phyloP scores from a whole-genome alignment of 37 sponge, comb jelly and placozoan species.

The Axinella damicornis region DNA sequence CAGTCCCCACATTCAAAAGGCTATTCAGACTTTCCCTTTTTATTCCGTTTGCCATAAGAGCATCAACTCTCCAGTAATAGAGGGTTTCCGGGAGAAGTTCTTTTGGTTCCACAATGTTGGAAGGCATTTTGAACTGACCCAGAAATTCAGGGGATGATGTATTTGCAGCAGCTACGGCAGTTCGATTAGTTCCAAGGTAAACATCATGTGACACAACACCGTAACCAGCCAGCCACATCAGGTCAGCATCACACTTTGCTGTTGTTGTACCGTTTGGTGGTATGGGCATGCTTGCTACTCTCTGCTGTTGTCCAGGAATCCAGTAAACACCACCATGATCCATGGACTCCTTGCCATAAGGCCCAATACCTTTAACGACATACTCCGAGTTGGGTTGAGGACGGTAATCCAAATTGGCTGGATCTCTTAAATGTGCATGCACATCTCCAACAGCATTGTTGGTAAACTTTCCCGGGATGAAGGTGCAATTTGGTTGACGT shows the following conservation, averaged over 20 bases:
- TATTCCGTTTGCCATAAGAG: too few species aligned
- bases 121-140: neutral
- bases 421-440: slow-evolving; percentile 17
- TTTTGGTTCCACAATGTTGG: slow-evolving; percentile 17
- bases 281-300: slow-evolving; percentile 6
- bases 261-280: slow-evolving; percentile 37
- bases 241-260: slow-evolving; percentile 32
- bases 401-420: slow-evolving; percentile 33
- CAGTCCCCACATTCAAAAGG: neutral
- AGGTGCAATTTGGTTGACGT: neutral
- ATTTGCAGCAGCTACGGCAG: neutral
- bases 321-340: slow-evolving; percentile 49
- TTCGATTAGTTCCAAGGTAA: neutral
- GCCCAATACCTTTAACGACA: slow-evolving; percentile 5
- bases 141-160: slow-evolving; percentile 2
- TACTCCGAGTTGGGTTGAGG: slow-evolving; percentile 15
- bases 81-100: neutral
- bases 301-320: slow-evolving; percentile 34
- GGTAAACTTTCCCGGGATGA: slow-evolving; percentile 14
- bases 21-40: neutral
- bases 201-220: slow-evolving; percentile 13
- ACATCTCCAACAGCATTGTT: slow-evolving; percentile 30
- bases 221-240: slow-evolving; percentile 51
- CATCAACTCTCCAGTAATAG: slow-evolving; percentile 16
- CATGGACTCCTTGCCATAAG: slow-evolving; percentile 40